Percentiles rank a stretch among this genome's conserved stretches.
Conservation (phyloP, 1,140 invertebrate species). For the Camponotus vicinus region DNA sequence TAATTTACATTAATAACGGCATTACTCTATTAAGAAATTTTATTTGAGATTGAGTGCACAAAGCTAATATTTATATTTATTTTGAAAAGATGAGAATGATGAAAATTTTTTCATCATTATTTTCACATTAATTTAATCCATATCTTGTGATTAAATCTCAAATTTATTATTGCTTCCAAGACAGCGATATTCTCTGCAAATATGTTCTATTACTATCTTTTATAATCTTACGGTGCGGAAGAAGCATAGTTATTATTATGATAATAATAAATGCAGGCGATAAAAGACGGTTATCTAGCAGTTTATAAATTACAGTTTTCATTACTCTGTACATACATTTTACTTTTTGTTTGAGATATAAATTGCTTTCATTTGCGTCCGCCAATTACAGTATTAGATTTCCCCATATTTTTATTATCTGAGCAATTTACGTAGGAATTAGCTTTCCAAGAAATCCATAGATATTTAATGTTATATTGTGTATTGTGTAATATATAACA, state of each 20-base stretch:
- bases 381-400: slow-evolving; percentile 43
- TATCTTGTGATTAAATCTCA: slow-evolving; percentile 40
- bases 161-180: slow-evolving; percentile 32
- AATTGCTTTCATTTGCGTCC: slow-evolving; percentile 25
- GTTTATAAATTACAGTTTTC: slow-evolving; percentile 5
- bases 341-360: slow-evolving; percentile 46
- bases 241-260: slow-evolving; percentile 10
- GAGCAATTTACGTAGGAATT: slow-evolving; percentile 18
- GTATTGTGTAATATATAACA: slow-evolving; percentile 42
- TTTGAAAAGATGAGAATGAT: background rate
- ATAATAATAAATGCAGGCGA: background rate
- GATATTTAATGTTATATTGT: slow-evolving; percentile 41
- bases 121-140: background rate
- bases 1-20: slow-evolving; percentile 3
- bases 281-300: slow-evolving; percentile 10
- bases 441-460: slow-evolving; percentile 8
- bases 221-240: slow-evolving; percentile 30
- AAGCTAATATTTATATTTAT: slow-evolving; percentile 47
- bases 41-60: slow-evolving; percentile 12
- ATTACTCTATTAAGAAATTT: slow-evolving; percentile 1
- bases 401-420: slow-evolving; percentile 16
- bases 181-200: slow-evolving; percentile 57
- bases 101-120: background rate
- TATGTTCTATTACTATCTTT: slow-evolving; percentile 26
- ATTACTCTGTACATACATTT: slow-evolving; percentile 19